Base-by-base conservation (phyloP, 2,113 vertebrate species). In the Vulpes vulpes region DNA sequence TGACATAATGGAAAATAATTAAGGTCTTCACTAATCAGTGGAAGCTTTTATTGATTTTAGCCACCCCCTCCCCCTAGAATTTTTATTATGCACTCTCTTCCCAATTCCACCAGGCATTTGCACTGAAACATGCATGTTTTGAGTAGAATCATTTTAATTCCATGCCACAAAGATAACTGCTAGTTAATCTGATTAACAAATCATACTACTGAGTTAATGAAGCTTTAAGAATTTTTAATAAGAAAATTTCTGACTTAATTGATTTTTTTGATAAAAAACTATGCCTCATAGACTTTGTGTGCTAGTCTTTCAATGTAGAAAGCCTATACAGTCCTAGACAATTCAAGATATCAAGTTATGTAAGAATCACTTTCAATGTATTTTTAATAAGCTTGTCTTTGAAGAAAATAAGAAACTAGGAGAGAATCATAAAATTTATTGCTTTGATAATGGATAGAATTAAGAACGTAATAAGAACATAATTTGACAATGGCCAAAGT, bases 161-260 rank as follows among this genome's bases (percentile, higher is more conserved):
- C 19, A 82, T 0, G 49, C 19, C 23, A 89, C 49, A 84, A 81
- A 81, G 30, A 15, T 65, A 85, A 89, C 17, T 94, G 59, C 25
- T 74, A 71, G 8, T 94, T 93, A 87, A 97, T 89, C 22, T 89
- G 6, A 89, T 80, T 83, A 96, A 43, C 38, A 94, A 60, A 92
- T 95, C 51, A 94, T 51, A 86, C 35, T 59, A 19, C 57, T 71
- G 17, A 15, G 25, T 94, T 97, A 85, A 96, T 89, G 32, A 93
- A 91, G 30, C 59, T 90, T 49, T 82, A 71, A 93, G 6, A 85
- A 93, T 91, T 81, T 84, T 95, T 94, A 94, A 81, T 86, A 95
- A 71, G 20, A n/a, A 1, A 74, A 84, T 95, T 76, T 94, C 64
- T 60, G 60, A 85, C 83, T 91, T 92, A 74, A 69, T 90, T 81